Conservation (phyloP, 1,140 invertebrate genomes). For the Mizuhopecten yessoensis region DNA sequence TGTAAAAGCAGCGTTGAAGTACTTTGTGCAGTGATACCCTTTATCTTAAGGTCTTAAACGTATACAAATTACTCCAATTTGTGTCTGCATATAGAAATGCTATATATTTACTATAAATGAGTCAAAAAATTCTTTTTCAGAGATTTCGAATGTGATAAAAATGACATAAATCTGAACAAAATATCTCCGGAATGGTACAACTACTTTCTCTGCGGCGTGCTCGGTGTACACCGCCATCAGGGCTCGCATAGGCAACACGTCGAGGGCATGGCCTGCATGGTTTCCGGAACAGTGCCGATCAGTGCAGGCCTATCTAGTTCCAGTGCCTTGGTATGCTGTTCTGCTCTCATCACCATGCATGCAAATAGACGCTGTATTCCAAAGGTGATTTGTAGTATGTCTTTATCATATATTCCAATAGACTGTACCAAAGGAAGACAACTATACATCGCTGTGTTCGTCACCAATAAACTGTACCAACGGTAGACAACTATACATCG, state of each 20-base stretch:
- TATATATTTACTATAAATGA: no score
- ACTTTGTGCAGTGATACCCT: no score
- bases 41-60: no score
- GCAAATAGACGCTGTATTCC: constrained; percentile 84
- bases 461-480: no score
- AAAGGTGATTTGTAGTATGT: constrained; percentile 73
- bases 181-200: constrained; percentile 92
- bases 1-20: no score
- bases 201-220: constrained; percentile 96
- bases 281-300: constrained; percentile 94
- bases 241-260: background rate
- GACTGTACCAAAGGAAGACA: no score
- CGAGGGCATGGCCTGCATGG: constrained; percentile 89
- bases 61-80: no score
- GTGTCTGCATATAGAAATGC: no score
- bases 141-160: constrained; percentile 79
- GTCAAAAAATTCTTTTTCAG: constrained; percentile 66
- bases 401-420: no score
- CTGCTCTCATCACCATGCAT: constrained; percentile 92
- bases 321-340: constrained; percentile 97
- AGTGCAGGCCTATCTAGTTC: constrained; percentile 98
- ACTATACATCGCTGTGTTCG: no score
- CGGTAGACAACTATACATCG: no score
- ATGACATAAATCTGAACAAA: constrained; percentile 81
- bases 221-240: constrained; percentile 87